Conservation (phyloP, 2,113 vertebrate genomes). For the Pygoscelis adeliae region DNA sequence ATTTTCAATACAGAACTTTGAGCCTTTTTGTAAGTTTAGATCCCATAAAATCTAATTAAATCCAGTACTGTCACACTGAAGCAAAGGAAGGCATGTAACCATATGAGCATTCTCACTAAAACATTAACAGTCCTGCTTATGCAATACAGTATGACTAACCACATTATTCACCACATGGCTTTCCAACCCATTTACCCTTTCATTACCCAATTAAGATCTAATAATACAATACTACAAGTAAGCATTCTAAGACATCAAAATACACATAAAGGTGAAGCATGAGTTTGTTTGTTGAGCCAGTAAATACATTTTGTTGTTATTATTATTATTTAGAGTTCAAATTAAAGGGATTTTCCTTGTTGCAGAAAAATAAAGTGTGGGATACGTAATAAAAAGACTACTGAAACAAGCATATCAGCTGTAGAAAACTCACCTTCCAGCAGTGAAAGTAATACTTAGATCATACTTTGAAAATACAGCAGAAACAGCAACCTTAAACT, state of each 20-base stretch:
- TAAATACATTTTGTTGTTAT: background rate
- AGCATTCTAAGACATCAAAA: background rate
- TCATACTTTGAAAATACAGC: background rate
- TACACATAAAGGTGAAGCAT: background rate
- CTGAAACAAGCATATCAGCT: background rate
- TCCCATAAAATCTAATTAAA: conserved; percentile 69
- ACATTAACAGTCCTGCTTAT: background rate
- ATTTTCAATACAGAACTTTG: conserved; percentile 41
- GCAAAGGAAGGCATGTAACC: conserved; percentile 1
- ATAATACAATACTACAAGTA: background rate
- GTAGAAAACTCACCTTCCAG: background rate
- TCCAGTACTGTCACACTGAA: conserved; percentile 37
- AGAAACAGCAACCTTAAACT: background rate
- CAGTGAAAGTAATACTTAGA: background rate
- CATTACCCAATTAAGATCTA: conserved; percentile 35
- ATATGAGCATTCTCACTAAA: conserved; percentile 14
- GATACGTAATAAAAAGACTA: background rate
- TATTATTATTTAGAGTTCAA: background rate
- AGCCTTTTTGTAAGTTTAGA: conserved; percentile 51
- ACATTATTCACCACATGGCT: background rate
- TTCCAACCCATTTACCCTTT: conserved; percentile 39
- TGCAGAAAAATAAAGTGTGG: background rate
- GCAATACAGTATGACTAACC: conserved; percentile 25
- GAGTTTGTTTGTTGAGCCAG: background rate
- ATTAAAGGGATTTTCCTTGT: background rate